A percentile compares a stretch with the other conserved stretches of the same genome.
These are phyloP conservation scores for Scaptomyza montana DNA, from an alignment of 1,140 invertebrate species.

Conservation along the genomic window DNA sequence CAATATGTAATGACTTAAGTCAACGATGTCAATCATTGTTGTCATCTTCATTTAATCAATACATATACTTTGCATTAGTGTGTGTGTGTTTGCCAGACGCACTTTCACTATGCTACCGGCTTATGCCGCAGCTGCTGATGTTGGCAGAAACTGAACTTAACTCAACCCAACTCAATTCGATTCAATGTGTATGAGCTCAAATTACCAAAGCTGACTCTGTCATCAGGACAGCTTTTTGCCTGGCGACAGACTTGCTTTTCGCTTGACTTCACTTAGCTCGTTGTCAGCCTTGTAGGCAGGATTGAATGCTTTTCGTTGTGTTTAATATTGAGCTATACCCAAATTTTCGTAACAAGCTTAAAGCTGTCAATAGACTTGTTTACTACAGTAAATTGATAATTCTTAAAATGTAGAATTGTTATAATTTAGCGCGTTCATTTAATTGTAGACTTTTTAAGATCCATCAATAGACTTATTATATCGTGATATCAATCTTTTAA, in stretches of 20 bases:
- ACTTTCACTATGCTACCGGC: conserved; percentile 34
- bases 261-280: conserved; percentile 32
- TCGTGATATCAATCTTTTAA: too few relatives aligned
- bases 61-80: not conserved
- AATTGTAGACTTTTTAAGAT: too few relatives aligned
- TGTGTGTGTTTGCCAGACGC: conserved; percentile 10
- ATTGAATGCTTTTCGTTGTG: not conserved
- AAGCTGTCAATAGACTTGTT: not conserved
- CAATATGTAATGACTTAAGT: conserved; percentile 67
- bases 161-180: conserved; percentile 11
- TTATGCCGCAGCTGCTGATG: conserved; percentile 31
- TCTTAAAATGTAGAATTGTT: too few relatives aligned
- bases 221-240: conserved; percentile 26
- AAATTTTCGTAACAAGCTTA: not conserved
- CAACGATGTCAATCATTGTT: conserved; percentile 59
- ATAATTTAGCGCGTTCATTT: too few relatives aligned
- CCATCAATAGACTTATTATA: not conserved
- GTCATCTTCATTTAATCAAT: conserved; percentile 66
- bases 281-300: conserved; percentile 15
- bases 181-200: conserved; percentile 25
- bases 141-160: conserved; percentile 51
- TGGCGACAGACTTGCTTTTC: conserved; percentile 10
- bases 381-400: not conserved
- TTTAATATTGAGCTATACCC: conserved; percentile 18
- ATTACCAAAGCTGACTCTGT: conserved; percentile 33